phyloP scores from a whole-genome alignment of 2,888 invertebrate genomes.

The Netelia fuscicornis region DNA sequence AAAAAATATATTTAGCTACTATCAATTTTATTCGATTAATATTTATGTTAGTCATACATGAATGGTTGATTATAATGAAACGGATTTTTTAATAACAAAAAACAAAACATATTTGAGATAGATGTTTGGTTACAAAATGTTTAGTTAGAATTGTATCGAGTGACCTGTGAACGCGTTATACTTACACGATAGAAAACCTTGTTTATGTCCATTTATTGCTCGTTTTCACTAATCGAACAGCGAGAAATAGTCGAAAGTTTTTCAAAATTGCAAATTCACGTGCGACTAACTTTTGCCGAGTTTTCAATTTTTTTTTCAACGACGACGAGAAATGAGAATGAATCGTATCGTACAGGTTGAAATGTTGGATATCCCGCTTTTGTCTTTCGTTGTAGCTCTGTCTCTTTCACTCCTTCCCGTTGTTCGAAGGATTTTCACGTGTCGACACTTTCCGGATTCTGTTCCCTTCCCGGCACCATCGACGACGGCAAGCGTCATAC shows the following conservation, averaged over 20 bases:
- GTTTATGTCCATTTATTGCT: background rate
- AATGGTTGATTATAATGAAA: no score
- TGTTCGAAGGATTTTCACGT: conserved; percentile 16
- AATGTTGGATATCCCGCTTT: background rate
- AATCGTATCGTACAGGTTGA: background rate
- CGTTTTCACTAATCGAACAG: background rate
- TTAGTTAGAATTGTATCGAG: no score
- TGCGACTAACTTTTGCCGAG: background rate
- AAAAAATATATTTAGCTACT: no score
- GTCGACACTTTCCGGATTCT: conserved; percentile 24
- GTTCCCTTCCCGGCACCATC: background rate
- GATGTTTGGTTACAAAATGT: no score
- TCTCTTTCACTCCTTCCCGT: background rate
- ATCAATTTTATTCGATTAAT: no score
- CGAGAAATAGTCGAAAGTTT: background rate
- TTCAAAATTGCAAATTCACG: background rate
- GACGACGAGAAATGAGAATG: background rate
- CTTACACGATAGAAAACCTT: background rate
- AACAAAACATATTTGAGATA: no score
- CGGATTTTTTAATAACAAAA: no score
- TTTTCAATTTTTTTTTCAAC: background rate
- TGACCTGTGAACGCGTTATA: background rate
- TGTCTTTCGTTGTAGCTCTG: background rate
- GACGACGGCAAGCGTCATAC: conserved; percentile 28
- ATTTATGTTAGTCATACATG: no score